Base-by-base conservation (phyloP, 2,113 vertebrate genomes). In the Prionailurus viverrinus region DNA sequence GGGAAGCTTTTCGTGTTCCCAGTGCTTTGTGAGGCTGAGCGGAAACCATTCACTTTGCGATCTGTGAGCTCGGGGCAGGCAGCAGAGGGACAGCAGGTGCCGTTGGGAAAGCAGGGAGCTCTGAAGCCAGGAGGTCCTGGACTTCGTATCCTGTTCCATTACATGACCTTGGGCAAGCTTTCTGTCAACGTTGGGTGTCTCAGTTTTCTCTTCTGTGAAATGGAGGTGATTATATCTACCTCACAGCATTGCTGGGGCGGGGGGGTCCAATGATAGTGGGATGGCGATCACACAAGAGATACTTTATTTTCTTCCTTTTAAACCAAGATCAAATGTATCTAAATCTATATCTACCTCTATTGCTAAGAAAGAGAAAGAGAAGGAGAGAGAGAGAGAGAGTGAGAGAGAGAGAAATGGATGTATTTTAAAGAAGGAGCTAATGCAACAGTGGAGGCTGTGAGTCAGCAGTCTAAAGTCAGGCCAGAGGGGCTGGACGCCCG, bases 291-390 rank as follows among this genome's bases (percentile, higher is more conserved):
- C 18, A 61, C 16, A 95, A 65, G 36, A 84, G 58, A 41, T 13
- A 29, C 19, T 95, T 80, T 33, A 41, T 58, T 93, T 80, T 95
- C 82, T 83, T 88, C 31, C 23, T 94, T 94, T 90, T 84, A 88
- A 81, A 68, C 7, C 58, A 93, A 95, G 53, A 68, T 86, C 96
- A 25, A 61, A 61, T 61, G 21, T 23, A 61, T 9, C 58, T 61
- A 61, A 23, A 45, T 45, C 45, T 45, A 3, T 61, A 21, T 61
- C 19, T 61, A 25, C 23, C 58, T 61, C 19, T 61, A n/a, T 80
- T 10, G n/a, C 33, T 16, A n/a, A 39, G 21, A 41, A 4, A 45
- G 23, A 69, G 33, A 82, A 14, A 3, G 53, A 81, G 18, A 82
- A 5, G 1, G 53, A 81, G 18, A 45, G 45, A 45, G 45, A 45